A percentile compares a stretch with the other conserved stretches of the same genome.
These are phyloP conservation scores for Meteorus cinctellus DNA, from an alignment of 2,888 invertebrate species.

Conservation along the genomic window DNA sequence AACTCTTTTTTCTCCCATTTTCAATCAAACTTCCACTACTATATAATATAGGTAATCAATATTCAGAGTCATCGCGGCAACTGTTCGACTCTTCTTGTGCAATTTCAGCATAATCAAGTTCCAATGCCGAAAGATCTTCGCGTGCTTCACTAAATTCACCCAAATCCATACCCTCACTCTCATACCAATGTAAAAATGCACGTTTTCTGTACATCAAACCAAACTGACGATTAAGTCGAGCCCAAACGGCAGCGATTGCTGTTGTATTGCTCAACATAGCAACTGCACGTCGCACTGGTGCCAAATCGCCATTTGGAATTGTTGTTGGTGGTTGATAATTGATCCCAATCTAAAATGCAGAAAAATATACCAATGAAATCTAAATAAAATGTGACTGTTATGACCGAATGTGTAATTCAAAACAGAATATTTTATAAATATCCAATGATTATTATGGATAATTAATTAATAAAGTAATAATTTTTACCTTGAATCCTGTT, in stretches of 20 bases:
- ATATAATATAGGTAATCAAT: constrained; percentile 13
- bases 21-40: too few species aligned
- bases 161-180: constrained; percentile 74
- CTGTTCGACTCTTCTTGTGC: constrained; percentile 37
- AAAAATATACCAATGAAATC: background rate
- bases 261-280: constrained; percentile 80
- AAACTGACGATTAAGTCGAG: constrained; percentile 77
- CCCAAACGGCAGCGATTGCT: constrained; percentile 79
- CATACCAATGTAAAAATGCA: constrained; percentile 78
- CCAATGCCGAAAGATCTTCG: constrained; percentile 72
- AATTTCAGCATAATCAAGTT: constrained; percentile 72
- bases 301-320: constrained; percentile 74
- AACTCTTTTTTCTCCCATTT: too few species aligned
- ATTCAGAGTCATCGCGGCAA: constrained; percentile 36
- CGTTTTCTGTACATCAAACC: constrained; percentile 78
- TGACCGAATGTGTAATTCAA: too few species aligned
- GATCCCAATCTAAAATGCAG: constrained; percentile 66
- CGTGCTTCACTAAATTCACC: constrained; percentile 73
- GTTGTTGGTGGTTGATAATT: constrained; percentile 75
- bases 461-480: background rate
- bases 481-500: constrained; percentile 75
- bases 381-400: too few species aligned
- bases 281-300: constrained; percentile 76
- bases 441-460: background rate
- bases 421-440: background rate